Percentiles rank a stretch among this genome's conserved stretches.
Conservation (phyloP, 2,888 invertebrate genomes). For the Gari tellinella region DNA sequence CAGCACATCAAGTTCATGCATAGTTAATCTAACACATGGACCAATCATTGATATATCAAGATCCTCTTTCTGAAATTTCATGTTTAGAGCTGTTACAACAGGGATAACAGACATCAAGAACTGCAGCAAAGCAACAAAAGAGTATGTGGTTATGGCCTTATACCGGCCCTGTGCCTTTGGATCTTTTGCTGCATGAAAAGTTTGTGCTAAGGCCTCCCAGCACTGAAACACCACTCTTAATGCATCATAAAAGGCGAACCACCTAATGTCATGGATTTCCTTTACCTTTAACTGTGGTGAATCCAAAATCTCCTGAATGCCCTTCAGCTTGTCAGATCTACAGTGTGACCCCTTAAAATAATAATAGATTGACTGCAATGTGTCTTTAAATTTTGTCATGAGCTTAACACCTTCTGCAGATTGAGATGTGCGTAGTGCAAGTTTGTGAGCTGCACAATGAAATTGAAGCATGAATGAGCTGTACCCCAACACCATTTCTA, state of each 20-base stretch:
- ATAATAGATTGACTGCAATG: constrained; percentile 14
- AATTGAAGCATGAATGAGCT: constrained; percentile 10
- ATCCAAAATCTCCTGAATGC: constrained; percentile 14
- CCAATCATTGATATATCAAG: constrained; percentile 2
- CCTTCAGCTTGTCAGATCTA: constrained; percentile 7
- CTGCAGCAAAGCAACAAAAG: constrained; percentile 10
- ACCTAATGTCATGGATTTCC: constrained; percentile 19
- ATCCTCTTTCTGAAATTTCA: constrained; percentile 7
- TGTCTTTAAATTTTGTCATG: constrained; percentile 14
- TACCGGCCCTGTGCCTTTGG: constrained; percentile 7
- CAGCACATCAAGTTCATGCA: constrained; percentile 22
- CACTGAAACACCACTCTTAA: constrained; percentile 11
- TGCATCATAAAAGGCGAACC: constrained; percentile 16
- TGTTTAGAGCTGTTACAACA: constrained; percentile 15
- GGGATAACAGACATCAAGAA: constrained; percentile 19
- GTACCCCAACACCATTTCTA: constrained; percentile 11
- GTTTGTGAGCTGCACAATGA: constrained; percentile 25
- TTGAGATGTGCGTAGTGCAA: constrained; percentile 13
- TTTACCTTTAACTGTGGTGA: constrained; percentile 22
- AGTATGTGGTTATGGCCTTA: constrained; percentile 12
- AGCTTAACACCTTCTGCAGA: constrained; percentile 11
- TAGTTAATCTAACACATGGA: constrained; percentile 13
- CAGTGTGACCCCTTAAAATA: constrained; percentile 12
- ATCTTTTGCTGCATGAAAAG: constrained; percentile 18
- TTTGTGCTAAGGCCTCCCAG: constrained; percentile 21